These are phyloP conservation scores for Ceratitis capitata DNA, from an alignment of 1,140 invertebrate genomes.

Conservation along the genomic window DNA sequence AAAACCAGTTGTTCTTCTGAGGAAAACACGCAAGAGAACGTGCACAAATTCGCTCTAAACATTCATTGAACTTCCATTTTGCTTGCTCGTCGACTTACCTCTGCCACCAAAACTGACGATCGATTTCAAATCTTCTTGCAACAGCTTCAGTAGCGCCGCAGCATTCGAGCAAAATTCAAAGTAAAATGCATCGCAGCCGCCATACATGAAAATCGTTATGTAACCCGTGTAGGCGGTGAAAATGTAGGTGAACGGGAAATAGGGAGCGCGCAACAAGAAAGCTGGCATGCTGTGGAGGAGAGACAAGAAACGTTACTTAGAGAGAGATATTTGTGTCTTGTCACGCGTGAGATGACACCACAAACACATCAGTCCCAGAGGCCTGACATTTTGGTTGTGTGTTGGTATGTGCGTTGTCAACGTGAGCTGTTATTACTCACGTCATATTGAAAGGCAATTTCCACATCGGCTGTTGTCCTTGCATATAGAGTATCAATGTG, in stretches of 20 bases:
- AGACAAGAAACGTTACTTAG: not conserved
- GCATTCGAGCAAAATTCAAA: conserved; percentile 57
- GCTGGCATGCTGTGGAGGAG: conserved; percentile 47
- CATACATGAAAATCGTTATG: conserved; percentile 58
- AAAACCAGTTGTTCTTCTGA: not conserved
- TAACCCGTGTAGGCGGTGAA: conserved; percentile 57
- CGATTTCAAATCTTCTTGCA: conserved; percentile 46
- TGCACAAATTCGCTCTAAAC: not conserved
- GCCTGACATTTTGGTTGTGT: not conserved
- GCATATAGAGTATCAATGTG: conserved; percentile 45
- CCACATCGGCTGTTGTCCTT: conserved; percentile 46
- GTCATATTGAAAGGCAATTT: conserved; percentile 56
- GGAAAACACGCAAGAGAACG: not conserved
- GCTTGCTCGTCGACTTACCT: conserved; percentile 20
- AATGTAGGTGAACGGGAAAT: conserved; percentile 52
- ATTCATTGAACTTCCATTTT: not conserved
- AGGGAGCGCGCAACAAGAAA: conserved; percentile 39
- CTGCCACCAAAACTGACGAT: conserved; percentile 47
- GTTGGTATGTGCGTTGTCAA: not conserved
- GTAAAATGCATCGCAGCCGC: conserved; percentile 57
- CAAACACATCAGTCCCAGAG: not conserved
- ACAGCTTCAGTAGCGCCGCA: conserved; percentile 47
- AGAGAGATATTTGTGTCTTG: not conserved
- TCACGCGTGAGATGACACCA: not conserved
- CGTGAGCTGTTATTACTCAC: conserved; percentile 45